Evolutionary conservation across 2,797 vertebrate species (phyloP).

Genomic region (Triplophysa yarkandensis): DNA sequence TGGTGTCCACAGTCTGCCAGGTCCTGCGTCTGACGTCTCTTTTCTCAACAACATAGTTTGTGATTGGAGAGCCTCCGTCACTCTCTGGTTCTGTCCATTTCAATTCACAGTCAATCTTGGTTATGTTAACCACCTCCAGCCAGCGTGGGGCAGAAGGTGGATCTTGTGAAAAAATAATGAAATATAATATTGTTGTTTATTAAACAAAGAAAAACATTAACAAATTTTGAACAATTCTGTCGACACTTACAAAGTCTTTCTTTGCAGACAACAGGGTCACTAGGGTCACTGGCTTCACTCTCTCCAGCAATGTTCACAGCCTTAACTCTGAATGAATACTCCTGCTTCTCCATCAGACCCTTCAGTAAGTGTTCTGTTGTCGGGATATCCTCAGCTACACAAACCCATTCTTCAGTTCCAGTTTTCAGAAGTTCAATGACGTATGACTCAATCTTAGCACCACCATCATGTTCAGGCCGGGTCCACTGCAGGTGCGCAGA

Average conservation of each 20-base stretch:
- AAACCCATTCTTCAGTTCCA: conserved; percentile 95
- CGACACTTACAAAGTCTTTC: conserved; percentile 90
- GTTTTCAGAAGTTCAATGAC: conserved; percentile 92
- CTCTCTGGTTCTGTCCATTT: conserved; percentile 94
- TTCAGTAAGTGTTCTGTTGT: conserved; percentile 87
- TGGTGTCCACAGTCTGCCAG: conserved; percentile 95
- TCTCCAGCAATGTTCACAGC: conserved; percentile 93
- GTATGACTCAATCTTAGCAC: conserved; percentile 96
- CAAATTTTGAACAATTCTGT: neutral
- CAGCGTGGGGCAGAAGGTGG: conserved; percentile 92
- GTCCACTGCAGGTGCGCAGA: conserved; percentile 85
- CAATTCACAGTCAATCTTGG: conserved; percentile 88
- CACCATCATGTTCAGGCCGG: conserved; percentile 95
- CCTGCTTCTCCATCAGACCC: conserved; percentile 93
- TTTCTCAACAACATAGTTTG: conserved; percentile 98
- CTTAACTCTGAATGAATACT: conserved; percentile 93
- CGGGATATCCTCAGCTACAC: conserved; percentile 89
- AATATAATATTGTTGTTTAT: neutral
- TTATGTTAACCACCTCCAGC: conserved; percentile 94
- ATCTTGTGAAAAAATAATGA: conserved; percentile 70
- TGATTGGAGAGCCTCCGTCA: conserved; percentile 95
- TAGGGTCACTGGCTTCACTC: conserved; percentile 94
- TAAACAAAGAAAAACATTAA: neutral
- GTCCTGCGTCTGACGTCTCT: conserved; percentile 94
- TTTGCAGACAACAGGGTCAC: conserved; percentile 93